Conservation (phyloP, 2,113 vertebrate species). For the Eupsittula cactorum region DNA sequence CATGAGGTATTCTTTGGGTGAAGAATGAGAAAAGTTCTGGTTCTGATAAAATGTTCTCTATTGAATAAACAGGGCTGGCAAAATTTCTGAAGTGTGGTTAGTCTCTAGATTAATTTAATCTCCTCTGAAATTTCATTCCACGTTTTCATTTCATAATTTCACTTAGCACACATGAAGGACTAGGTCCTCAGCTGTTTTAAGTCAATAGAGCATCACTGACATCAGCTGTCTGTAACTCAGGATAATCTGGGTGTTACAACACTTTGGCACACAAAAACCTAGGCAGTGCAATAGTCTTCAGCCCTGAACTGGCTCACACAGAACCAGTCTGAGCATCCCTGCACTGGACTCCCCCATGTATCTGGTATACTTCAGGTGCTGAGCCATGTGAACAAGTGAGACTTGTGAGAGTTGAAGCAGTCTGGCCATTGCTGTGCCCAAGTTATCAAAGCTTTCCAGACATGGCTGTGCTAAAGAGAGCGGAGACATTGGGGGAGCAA, state of each 20-base stretch:
- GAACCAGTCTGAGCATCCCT: background rate
- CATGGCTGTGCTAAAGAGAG: background rate
- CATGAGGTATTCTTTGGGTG: background rate
- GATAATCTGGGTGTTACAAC: background rate
- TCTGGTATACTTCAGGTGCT: background rate
- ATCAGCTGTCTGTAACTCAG: background rate
- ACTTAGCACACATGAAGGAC: background rate
- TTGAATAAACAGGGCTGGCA: background rate
- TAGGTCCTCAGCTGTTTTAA: background rate
- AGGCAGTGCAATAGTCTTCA: background rate
- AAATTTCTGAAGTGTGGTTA: background rate
- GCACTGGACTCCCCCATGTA: background rate
- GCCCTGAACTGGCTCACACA: background rate
- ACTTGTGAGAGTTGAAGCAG: background rate
- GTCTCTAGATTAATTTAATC: conserved; percentile 1
- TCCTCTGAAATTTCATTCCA: background rate
- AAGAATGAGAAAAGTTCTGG: conserved; percentile 21
- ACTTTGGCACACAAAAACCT: background rate
- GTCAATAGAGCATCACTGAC: background rate
- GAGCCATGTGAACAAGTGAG: background rate
- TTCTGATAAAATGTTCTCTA: conserved; percentile 45
- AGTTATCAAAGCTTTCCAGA: background rate
- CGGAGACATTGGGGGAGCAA: background rate
- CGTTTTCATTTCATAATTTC: background rate
- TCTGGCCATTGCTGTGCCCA: background rate